Percentiles rank a stretch among this genome's conserved stretches.
Conservation (phyloP, 2,797 vertebrate species). For the Fratercula arctica region DNA sequence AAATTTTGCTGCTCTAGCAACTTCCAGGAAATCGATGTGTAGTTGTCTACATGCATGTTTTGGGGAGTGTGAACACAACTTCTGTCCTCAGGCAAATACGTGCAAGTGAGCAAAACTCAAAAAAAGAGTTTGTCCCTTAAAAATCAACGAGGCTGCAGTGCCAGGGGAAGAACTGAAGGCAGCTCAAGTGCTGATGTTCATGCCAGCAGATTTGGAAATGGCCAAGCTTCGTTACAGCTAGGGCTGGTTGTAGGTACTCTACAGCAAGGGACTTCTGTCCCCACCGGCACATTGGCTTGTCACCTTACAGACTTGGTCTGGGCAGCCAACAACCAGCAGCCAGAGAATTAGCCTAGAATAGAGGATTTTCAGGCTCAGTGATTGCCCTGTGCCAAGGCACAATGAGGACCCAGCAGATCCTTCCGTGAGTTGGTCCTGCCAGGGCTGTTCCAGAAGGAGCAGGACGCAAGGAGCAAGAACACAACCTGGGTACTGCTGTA, state of each 20-base stretch:
- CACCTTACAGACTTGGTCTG: background rate
- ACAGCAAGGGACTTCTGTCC: background rate
- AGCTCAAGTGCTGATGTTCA: background rate
- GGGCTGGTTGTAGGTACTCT: background rate
- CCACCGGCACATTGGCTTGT: fast-evolving
- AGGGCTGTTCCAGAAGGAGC: background rate
- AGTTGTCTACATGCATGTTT: background rate
- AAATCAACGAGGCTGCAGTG: background rate
- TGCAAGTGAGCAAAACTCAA: background rate
- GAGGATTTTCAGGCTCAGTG: background rate
- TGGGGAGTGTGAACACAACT: background rate
- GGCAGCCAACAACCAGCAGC: background rate
- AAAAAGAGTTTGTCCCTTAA: background rate
- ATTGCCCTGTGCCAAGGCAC: background rate
- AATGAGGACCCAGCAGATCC: background rate
- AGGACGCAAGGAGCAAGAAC: background rate
- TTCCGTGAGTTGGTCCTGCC: background rate
- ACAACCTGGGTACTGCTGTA: fast-evolving
- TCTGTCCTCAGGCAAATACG: fast-evolving
- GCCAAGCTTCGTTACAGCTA: fast-evolving
- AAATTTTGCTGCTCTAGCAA: background rate
- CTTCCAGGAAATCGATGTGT: background rate
- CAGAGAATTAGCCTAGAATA: background rate
- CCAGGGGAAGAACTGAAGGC: background rate
- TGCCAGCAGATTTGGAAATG: background rate